Conservation (phyloP, 2,113 vertebrate genomes). For the Perognathus longimembris region DNA sequence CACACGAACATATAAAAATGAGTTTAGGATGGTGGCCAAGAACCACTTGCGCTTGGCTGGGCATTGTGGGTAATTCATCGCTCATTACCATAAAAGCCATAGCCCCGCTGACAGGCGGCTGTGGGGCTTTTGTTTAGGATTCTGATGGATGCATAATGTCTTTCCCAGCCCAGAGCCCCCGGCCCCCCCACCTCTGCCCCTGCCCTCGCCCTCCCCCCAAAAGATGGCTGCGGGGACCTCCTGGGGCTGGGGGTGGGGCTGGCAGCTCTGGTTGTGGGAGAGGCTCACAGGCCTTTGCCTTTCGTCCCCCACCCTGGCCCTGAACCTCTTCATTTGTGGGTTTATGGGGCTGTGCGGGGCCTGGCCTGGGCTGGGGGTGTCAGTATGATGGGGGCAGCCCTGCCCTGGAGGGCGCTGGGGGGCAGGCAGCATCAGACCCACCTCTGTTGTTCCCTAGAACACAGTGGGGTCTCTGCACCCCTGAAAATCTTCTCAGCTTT, state of each 20-base stretch:
- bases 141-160: constrained; percentile 78
- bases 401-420: too few relatives aligned
- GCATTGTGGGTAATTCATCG: constrained; percentile 89
- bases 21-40: constrained; percentile 87
- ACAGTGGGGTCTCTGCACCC: too few relatives aligned
- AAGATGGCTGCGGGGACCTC: too few relatives aligned
- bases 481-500: not conserved
- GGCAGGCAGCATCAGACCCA: not conserved
- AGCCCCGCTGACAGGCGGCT: constrained; percentile 78
- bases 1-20: constrained; percentile 85
- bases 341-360: not conserved
- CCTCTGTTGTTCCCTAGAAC: too few relatives aligned
- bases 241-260: too few relatives aligned
- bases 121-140: constrained; percentile 83
- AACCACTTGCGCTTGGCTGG: constrained; percentile 82
- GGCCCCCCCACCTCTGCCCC: not conserved
- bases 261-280: not conserved
- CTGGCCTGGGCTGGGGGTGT: rapidly evolving
- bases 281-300: not conserved
- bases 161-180: not conserved
- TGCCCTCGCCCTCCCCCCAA: not conserved
- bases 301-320: not conserved
- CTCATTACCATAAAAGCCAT: constrained; percentile 86
- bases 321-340: rapidly evolving
- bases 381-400: too few relatives aligned